Percentiles rank a stretch among this genome's conserved stretches.
Evolutionary conservation across 2,797 vertebrate species (phyloP).

Genomic region (Gymnocypris eckloni): DNA sequence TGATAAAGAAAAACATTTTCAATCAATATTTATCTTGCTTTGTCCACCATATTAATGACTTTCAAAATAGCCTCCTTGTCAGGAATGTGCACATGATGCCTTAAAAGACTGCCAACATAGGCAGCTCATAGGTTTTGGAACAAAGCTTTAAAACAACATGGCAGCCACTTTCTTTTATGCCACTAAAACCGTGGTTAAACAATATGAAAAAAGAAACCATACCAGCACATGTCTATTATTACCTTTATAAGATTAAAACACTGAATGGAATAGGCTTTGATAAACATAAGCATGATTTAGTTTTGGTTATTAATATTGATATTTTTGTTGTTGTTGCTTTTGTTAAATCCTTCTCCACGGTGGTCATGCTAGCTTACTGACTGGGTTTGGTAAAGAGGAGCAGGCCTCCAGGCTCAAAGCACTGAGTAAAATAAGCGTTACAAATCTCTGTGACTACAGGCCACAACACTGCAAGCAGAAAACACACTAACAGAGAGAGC

Average conservation of each 20-base stretch:
- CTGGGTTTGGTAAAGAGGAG: conserved; percentile 47
- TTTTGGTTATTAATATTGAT: not conserved
- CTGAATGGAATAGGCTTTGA: not conserved
- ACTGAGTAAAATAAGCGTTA: conserved; percentile 43
- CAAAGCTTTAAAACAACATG: conserved; percentile 22
- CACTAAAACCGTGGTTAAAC: not conserved
- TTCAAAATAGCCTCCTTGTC: not conserved
- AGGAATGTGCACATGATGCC: not conserved
- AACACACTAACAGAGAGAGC: conserved; percentile 11
- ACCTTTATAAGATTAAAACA: conserved; percentile 4
- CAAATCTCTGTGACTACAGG: conserved; percentile 46
- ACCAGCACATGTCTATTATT: not conserved
- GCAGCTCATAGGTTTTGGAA: not conserved
- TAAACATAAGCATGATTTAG: not conserved
- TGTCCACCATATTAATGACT: not conserved
- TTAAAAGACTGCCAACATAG: not conserved
- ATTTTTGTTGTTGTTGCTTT: not conserved
- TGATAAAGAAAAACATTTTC: not conserved
- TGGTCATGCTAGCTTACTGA: conserved; percentile 38
- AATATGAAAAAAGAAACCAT: not conserved
- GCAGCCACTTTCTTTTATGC: not conserved
- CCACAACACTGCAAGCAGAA: conserved; percentile 33
- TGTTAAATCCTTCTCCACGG: conserved; percentile 13
- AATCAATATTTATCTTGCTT: not conserved
- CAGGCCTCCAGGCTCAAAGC: conserved; percentile 45